Conservation (phyloP, 2,113 vertebrate genomes). For the Gobio gobio region DNA sequence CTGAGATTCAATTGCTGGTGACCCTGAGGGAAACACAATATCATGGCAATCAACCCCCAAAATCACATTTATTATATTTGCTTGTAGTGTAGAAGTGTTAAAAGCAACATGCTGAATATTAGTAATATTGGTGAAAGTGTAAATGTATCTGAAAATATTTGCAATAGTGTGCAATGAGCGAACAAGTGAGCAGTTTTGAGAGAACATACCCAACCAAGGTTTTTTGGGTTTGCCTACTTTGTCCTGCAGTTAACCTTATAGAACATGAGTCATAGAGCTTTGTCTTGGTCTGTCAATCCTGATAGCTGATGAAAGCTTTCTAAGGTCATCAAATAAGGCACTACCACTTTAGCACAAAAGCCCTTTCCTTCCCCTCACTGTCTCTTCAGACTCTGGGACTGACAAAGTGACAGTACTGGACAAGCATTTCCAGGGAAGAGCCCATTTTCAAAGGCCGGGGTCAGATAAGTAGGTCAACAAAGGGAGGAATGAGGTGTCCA, state of each 20-base stretch:
- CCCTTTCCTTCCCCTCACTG: conserved; percentile 1
- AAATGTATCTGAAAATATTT: too few relatives aligned
- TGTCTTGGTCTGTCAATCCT: neutral
- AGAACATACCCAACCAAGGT: neutral
- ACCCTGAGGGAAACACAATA: conserved; percentile 3
- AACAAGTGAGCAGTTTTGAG: neutral
- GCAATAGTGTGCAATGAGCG: neutral
- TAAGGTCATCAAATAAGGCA: neutral
- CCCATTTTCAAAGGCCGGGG: neutral
- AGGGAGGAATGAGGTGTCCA: conserved; percentile 13
- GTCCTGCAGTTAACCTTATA: neutral
- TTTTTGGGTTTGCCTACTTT: neutral
- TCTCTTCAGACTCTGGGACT: conserved; percentile 11
- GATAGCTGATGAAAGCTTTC: conserved; percentile 9
- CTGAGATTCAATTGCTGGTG: neutral
- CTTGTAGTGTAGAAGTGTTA: neutral
- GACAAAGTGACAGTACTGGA: conserved; percentile 17
- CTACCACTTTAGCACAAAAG: neutral
- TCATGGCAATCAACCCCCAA: neutral
- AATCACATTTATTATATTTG: neutral
- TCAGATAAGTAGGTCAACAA: conserved; percentile 26
- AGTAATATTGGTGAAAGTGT: neutral
- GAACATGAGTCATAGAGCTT: neutral
- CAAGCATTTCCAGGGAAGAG: conserved; percentile 6
- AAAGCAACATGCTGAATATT: neutral